Evolutionary conservation across 2,113 vertebrate genomes (phyloP).

Genomic region (Ceuthmochares aereus): DNA sequence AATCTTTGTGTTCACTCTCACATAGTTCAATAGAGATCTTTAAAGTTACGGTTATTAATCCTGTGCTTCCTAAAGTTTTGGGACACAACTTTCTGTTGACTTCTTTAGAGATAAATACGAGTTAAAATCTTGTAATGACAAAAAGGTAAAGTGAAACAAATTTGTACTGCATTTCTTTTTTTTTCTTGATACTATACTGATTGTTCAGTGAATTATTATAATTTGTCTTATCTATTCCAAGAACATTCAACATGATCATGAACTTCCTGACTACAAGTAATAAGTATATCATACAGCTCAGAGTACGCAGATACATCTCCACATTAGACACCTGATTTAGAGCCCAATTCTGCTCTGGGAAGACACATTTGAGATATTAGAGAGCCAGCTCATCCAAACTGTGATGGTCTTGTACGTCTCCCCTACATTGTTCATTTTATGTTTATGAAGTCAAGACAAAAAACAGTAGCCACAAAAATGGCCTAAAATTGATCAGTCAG

Average conservation of each 20-base stretch:
- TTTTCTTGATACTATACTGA: not conserved
- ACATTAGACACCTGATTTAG: not conserved
- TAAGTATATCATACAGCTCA: not conserved
- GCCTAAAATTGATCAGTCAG: not conserved
- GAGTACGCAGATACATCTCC: not conserved
- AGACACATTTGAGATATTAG: not conserved
- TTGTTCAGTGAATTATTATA: not conserved
- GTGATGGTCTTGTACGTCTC: not conserved
- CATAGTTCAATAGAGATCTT: not conserved
- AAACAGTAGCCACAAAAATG: not conserved
- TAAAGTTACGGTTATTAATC: not conserved
- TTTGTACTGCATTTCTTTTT: not conserved
- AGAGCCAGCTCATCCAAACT: not conserved
- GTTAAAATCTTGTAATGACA: not conserved
- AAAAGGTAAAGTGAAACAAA: not conserved
- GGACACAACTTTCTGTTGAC: not conserved
- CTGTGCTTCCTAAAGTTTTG: not conserved
- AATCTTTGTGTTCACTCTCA: not conserved
- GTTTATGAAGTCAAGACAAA: not conserved
- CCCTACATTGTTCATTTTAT: not conserved
- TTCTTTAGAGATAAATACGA: not conserved
- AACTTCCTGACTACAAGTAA: not conserved
- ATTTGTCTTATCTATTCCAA: not conserved
- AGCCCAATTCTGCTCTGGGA: not conserved
- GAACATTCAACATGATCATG: not conserved